Evolutionary conservation across 1,140 invertebrate genomes (phyloP), one percentile per base, ranked within the genome.

Genomic region (Calliopsis andreniformis): DNA sequence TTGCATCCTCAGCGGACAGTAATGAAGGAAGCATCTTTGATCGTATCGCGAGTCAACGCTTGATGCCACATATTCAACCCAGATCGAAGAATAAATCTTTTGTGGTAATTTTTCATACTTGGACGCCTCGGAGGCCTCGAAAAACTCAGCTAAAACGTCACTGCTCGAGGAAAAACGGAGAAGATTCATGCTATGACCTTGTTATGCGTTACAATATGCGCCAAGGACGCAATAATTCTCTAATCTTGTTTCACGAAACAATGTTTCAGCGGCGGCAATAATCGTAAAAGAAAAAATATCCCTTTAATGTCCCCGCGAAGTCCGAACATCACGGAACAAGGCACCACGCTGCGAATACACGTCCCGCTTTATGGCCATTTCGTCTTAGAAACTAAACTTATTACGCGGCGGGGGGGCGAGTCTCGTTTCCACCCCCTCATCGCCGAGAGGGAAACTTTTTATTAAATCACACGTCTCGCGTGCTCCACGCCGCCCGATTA

Each of bases 331-430:
- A 76, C 82, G 80, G 86, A 68, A 87, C 87, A 87, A 72, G 84
- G 79, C 88, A 85, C 87, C 90, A 90, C 63, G 89, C 89, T 89
- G 90, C 23, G 82, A 71, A n/a, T 56, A n/a, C 12, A 14, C 70
- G 81, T 35, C 68, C 42, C 87, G 86, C 87, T 90, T 91, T 91
- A 91, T 89, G 89, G 84, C 56, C 71, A 55, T 88, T 88, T 90
- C 87, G 79, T 85, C 87, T 86, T 86, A 85, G 89, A 89, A 90
- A 90, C 90, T 90, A 91, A 91, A 91, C 89, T 91, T 90, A 91
- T 91, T 91, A 91, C 89, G 70, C 89, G 67, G 83, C 87, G 83
- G 89, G 90, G 82, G 82, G 83, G 43, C 42, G n/a, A n/a, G 61
- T 51, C 80, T 64, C 82, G 76, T 78, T 75, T 84, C 77, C 82